Evolutionary conservation across 2,888 invertebrate species (phyloP), one percentile per base, ranked within the genome.

Genomic region (Neria commutata): DNA sequence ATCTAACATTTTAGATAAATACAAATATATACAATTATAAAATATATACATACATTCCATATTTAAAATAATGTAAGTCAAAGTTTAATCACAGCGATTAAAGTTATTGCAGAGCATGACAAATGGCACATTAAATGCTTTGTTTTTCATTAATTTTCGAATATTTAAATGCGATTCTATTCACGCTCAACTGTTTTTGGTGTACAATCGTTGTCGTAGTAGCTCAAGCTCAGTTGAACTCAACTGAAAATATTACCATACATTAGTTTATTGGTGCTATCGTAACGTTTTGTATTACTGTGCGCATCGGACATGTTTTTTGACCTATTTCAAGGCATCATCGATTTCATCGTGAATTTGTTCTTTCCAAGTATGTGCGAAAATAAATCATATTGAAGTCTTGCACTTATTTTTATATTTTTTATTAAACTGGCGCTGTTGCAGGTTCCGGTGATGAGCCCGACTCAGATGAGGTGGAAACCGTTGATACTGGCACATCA

Each of bases 401-500:
- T 2, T 19, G 8, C 8, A n/a, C 1, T n/a, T 21, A 1, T 21
- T 33, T n/a, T 21, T 33, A 19, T 47, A 19, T 46, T 46, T 11
- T 14, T 33, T n/a, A 6, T 4, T 51, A 21, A 14, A 33, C 3
- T 2, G 47, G 34, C 17, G 3, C 17, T 16, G 17, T 8, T 46
- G 49, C 8, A 74, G 78, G 68, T 56, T 68, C 67, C 11, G 73
- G 59, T 2, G 79, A 76, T 65, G 75, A 72, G 6, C 72, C 75
- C 0, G 77, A 73, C 50, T 78, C 77, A 0, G 69, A 71, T n/a
- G 78, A 79, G 67, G 73, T 77, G 17, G 79, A 78, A 65, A 73
- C 69, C 53, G 68, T 83, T 76, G 81, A 67, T 77, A 79, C 74
- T 78, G 37, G 37, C 8, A n/a, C n/a, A n/a, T n/a, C n/a, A n/a